phyloP scores from a whole-genome alignment of 2,113 vertebrate species.

The Hypocryptadius cinnamomeus region DNA sequence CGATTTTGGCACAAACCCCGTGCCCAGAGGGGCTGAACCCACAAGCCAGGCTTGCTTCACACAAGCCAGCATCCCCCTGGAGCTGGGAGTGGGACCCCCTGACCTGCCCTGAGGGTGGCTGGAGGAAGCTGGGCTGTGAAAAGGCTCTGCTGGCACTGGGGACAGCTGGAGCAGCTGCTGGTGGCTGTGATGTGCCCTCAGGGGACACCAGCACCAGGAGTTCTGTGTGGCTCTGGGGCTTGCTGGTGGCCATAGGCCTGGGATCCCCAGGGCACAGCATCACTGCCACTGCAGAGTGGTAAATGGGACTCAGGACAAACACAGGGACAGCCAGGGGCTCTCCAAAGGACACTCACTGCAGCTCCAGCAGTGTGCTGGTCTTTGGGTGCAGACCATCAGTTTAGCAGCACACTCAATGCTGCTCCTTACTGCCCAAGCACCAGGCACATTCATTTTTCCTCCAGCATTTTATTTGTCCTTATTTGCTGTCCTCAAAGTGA shows the following conservation, averaged over 20 bases:
- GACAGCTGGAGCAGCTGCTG: neutral
- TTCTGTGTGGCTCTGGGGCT: rapidly evolving
- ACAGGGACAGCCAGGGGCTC: rapidly evolving
- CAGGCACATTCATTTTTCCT: neutral
- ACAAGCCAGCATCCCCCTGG: neutral
- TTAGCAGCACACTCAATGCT: neutral
- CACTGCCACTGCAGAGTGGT: neutral
- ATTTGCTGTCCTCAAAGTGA: neutral
- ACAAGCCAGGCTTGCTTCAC: neutral
- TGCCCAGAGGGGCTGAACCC: neutral
- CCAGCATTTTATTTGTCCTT: neutral
- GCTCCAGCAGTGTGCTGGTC: rapidly evolving
- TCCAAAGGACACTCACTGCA: neutral
- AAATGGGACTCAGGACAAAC: neutral
- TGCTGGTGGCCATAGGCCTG: neutral
- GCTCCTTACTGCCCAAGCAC: neutral
- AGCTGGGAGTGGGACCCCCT: rapidly evolving
- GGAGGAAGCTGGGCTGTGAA: neutral
- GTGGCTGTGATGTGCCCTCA: neutral
- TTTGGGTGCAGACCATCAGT: neutral
- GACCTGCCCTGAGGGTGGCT: rapidly evolving
- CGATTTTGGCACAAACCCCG: neutral
- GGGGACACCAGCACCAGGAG: neutral
- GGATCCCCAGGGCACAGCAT: neutral
- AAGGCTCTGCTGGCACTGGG: rapidly evolving